These are phyloP conservation scores for Chitala chitala DNA, from an alignment of 2,113 vertebrate genomes.

Conservation along the genomic window DNA sequence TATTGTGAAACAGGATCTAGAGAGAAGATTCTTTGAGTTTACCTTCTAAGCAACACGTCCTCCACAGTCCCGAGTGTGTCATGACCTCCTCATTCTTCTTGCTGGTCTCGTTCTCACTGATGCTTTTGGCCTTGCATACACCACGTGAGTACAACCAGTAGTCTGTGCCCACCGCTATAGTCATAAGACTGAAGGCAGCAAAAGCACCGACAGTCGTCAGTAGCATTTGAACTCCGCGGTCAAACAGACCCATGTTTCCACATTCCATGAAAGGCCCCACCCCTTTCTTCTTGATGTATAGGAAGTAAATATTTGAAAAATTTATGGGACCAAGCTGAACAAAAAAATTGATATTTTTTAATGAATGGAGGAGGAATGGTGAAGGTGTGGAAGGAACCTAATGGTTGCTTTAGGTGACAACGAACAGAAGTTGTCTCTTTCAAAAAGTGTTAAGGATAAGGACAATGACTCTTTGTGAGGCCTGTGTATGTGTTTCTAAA, in stretches of 20 bases:
- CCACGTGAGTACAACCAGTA: conserved; percentile 99
- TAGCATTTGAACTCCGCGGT: conserved; percentile 99
- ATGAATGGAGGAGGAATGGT: conserved; percentile 72
- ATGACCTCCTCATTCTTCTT: conserved; percentile 99
- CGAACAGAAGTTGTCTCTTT: conserved; percentile 40
- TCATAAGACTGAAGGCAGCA: conserved; percentile 99
- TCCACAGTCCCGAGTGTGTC: conserved; percentile 99
- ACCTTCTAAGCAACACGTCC: conserved; percentile 99
- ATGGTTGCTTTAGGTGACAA: conserved; percentile 70
- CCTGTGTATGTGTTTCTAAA: conserved; percentile 35
- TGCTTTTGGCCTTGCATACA: conserved; percentile 91
- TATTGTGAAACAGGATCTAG: not conserved
- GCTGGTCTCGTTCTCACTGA: conserved; percentile 98
- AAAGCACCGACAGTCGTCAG: conserved; percentile 99
- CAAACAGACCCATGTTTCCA: conserved; percentile 99
- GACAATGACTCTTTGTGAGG: too few species aligned
- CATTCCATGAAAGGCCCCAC: conserved; percentile 99
- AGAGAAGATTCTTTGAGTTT: conserved; percentile 37
- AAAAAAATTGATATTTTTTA: conserved; percentile 63
- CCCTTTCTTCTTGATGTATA: conserved; percentile 83
- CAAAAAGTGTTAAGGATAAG: too few species aligned
- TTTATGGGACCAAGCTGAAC: conserved; percentile 65
- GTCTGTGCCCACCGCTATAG: conserved; percentile 99
- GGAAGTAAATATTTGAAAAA: conserved; percentile 80
- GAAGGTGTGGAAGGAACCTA: conserved; percentile 69